Percentiles rank a stretch among this genome's conserved stretches.
Evolutionary conservation across 30 jellyfish, hydroid and myxozoan genomes (phyloP).

Genomic region (Clytia hemisphaerica): DNA sequence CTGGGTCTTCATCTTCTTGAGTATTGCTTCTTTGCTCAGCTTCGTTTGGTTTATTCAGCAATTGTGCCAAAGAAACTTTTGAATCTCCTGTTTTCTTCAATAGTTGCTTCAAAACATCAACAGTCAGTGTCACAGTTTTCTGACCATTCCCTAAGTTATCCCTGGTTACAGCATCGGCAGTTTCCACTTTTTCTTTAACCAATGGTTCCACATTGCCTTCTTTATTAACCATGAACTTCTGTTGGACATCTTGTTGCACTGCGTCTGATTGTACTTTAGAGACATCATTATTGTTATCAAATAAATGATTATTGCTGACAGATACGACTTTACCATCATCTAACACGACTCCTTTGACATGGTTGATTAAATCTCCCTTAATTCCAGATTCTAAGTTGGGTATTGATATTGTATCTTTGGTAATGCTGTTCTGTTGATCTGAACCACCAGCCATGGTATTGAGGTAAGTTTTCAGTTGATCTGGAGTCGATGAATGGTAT

Average conservation of each 20-base stretch:
- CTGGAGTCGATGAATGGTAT: too few species aligned
- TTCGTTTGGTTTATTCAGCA: conserved; percentile 47
- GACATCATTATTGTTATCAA: conserved; percentile 7
- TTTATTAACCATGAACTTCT: conserved; percentile 15
- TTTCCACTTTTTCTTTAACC: neutral
- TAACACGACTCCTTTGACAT: conserved; percentile 69
- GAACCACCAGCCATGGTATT: too few species aligned
- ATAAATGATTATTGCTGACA: conserved; percentile 30
- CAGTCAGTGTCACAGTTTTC: conserved; percentile 59
- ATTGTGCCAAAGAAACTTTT: conserved; percentile 78
- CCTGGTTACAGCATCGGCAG: conserved; percentile 9
- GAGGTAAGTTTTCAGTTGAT: too few species aligned
- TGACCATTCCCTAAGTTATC: neutral
- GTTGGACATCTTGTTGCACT: conserved; percentile 44
- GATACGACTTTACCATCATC: conserved; percentile 88
- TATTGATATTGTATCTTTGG: conserved; percentile 4
- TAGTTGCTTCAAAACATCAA: conserved; percentile 76
- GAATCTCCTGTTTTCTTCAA: conserved; percentile 66
- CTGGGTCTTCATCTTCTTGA: conserved; percentile 87
- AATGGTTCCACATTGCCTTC: conserved; percentile 13
- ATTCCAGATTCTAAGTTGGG: conserved; percentile 21
- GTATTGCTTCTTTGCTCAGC: conserved; percentile 49
- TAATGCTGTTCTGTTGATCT: too few species aligned
- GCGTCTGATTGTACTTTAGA: conserved; percentile 44
- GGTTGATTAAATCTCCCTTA: conserved; percentile 62